phyloP scores from a whole-genome alignment of 2,888 invertebrate genomes.

The Sinohyriopsis cumingii region DNA sequence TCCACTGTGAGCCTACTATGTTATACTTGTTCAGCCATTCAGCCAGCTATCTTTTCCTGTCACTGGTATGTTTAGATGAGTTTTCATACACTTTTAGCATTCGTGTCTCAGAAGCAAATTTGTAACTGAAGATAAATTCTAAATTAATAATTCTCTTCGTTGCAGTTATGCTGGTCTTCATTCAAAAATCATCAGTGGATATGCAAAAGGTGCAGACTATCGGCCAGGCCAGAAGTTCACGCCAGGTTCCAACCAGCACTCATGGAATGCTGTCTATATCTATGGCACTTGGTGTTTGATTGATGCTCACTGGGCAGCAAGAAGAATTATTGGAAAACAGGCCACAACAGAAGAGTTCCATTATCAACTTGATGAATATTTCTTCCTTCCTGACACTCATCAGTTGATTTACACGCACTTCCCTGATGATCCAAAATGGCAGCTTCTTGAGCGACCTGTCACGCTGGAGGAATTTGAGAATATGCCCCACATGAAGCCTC shows the following conservation, averaged over 20 bases:
- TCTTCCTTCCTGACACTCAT: constrained; percentile 71
- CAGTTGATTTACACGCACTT: constrained; percentile 72
- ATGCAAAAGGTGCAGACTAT: constrained; percentile 72
- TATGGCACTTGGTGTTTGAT: constrained; percentile 71
- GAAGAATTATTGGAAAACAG: constrained; percentile 71
- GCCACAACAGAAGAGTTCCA: constrained; percentile 67
- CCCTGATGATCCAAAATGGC: constrained; percentile 71
- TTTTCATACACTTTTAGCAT: too few species aligned
- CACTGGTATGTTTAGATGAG: too few species aligned
- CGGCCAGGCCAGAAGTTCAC: constrained; percentile 70
- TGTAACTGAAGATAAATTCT: too few species aligned
- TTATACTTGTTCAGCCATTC: too few species aligned
- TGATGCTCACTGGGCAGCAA: constrained; percentile 72
- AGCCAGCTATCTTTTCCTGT: too few species aligned
- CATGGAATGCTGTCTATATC: constrained; percentile 72
- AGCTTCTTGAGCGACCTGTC: constrained; percentile 67
- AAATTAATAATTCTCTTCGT: not conserved
- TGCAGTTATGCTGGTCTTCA: constrained; percentile 71
- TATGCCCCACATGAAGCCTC: constrained; percentile 72
- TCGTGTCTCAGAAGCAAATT: too few species aligned
- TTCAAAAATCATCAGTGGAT: constrained; percentile 71
- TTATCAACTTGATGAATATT: constrained; percentile 71
- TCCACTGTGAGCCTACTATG: too few species aligned
- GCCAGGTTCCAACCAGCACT: constrained; percentile 70
- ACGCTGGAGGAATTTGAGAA: constrained; percentile 70